Percentiles rank a stretch among this genome's conserved stretches.
Conservation (phyloP, 2,797 vertebrate species). For the Selene dorsalis region DNA sequence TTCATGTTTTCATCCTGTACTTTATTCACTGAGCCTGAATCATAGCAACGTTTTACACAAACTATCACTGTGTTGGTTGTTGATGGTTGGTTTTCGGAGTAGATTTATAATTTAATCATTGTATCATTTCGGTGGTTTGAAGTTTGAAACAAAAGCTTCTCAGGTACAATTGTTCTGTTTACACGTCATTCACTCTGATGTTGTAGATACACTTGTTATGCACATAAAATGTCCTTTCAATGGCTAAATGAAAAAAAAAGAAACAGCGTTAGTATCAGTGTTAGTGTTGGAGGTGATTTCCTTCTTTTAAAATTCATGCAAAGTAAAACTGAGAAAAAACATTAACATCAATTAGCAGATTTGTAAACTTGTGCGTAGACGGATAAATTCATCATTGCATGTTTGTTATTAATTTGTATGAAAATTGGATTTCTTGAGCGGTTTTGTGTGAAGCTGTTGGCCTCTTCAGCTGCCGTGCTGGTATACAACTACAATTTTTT, state of each 20-base stretch:
- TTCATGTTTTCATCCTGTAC: constrained; percentile 54
- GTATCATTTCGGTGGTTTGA: constrained; percentile 57
- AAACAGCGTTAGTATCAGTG: constrained; percentile 61
- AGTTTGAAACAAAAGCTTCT: constrained; percentile 79
- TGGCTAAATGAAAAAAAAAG: constrained; percentile 40
- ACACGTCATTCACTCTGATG: constrained; percentile 74
- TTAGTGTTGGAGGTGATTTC: constrained; percentile 64
- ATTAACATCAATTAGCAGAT: constrained; percentile 62
- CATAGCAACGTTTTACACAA: constrained; percentile 47
- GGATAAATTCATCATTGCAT: constrained; percentile 72
- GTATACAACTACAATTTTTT: constrained; percentile 29
- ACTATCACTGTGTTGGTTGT: constrained; percentile 54
- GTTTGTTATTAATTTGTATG: constrained; percentile 71
- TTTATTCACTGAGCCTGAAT: constrained; percentile 66
- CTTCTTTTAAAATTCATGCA: constrained; percentile 54
- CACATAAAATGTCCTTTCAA: constrained; percentile 70
- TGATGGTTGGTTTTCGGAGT: constrained; percentile 35
- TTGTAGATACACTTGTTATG: constrained; percentile 78
- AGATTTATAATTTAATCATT: constrained; percentile 37
- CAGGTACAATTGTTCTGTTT: constrained; percentile 85
- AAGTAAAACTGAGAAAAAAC: constrained; percentile 52
- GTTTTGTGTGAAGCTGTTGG: constrained; percentile 58
- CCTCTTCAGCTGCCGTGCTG: constrained; percentile 48
- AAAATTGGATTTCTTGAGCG: constrained; percentile 58
- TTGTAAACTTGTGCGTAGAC: constrained; percentile 64